Conservation (phyloP, 2,797 vertebrate genomes). For the Chaenodraco wilsoni region DNA sequence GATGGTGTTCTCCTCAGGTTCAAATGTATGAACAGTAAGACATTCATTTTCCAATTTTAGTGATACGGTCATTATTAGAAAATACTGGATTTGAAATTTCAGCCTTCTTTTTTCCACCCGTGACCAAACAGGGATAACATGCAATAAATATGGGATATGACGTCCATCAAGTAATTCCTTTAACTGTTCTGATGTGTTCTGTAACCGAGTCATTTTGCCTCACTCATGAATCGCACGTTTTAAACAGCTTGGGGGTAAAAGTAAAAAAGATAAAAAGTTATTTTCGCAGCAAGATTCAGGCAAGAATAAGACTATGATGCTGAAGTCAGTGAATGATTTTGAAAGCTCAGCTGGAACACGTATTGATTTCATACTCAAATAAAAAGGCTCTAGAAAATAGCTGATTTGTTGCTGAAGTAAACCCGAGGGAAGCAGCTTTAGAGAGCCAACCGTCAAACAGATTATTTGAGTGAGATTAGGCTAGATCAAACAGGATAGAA, state of each 20-base stretch:
- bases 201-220: not conserved
- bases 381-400: conserved; percentile 20
- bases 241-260: not conserved
- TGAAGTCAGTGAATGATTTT: conserved; percentile 12
- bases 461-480: conserved; percentile 57
- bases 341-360: not conserved
- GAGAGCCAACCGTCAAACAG: conserved; percentile 19
- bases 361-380: conserved; percentile 18
- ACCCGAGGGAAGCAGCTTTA: conserved; percentile 23
- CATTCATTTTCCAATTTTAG: too few species aligned
- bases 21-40: too few species aligned
- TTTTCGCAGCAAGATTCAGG: not conserved
- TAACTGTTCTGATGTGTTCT: not conserved
- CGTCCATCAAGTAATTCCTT: not conserved
- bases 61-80: too few species aligned
- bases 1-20: too few species aligned
- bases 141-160: not conserved
- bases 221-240: not conserved
- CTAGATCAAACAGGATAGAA: conserved; percentile 52
- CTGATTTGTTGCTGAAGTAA: conserved; percentile 22
- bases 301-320: too few species aligned
- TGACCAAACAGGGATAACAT: not conserved
- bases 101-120: not conserved
- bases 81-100: too few species aligned
- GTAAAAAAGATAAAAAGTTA: not conserved